Base-by-base conservation (phyloP, 2,797 vertebrate genomes). In the Falco naumanni region DNA sequence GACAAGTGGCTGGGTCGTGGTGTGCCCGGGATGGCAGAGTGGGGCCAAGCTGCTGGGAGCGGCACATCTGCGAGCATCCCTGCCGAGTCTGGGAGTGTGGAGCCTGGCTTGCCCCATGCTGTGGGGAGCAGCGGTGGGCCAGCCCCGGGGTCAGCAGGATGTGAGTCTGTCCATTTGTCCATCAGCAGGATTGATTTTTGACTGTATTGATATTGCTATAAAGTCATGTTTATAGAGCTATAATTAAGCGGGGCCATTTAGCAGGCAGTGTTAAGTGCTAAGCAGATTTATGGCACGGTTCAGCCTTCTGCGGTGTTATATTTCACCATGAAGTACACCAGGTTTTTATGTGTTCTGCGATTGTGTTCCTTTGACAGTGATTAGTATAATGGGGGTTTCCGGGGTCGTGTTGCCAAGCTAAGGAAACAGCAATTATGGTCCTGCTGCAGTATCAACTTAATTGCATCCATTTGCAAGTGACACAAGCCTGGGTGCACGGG, bases 231-330 rank as follows among this genome's bases (percentile, higher is more conserved):
- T 92, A 84, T 85, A 74, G 86, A 89, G 89, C 92, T 93, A 31
- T 90, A 91, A 96, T 95, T 94, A 95, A 96, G 89, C 78, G 56
- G 74, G 91, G 93, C 95, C 90, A 60, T 91, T 96, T 41, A 89
- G 59, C 63, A 79, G 48, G 92, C 92, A 76, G 60, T 22, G 89
- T 74, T 88, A 90, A 96, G 93, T 92, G 94, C 96, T 37, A 29
- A 75, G 95, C 91, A 92, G 94, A 95, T 96, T 94, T 94, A 90
- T 50, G 82, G 88, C 84, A 48, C 7, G 8, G 83, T 59, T 79
- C 89, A 94, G 95, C 77, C 90, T 87, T 76, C 69, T 56, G 48
- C 84, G 11, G 88, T 34, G 87, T 37, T 84, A 1, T 51, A 54
- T 96, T 97, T 95, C 92, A 92, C 83, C 45, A 5, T 70, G 45